Evolutionary conservation across 1,140 invertebrate species (phyloP), one percentile per base, ranked within the genome.

Genomic region (Musca domestica): DNA sequence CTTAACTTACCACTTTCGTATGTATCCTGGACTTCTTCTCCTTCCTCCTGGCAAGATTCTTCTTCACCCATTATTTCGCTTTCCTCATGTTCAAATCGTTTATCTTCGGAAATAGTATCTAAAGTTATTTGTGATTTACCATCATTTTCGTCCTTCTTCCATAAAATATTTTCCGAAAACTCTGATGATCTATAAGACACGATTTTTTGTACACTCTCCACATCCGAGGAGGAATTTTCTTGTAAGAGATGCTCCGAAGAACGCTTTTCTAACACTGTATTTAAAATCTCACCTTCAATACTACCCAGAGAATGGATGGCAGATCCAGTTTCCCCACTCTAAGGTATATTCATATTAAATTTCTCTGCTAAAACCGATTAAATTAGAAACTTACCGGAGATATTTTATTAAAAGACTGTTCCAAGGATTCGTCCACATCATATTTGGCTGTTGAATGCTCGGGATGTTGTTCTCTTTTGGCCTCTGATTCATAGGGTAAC

Each of bases 391-490:
- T 64, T 47, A 47, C 61, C 2, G 10, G 20, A 64, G 46, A 46
- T 46, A 0, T 3, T 30, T 30, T 30, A 30, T 30, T 30, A 22
- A 6, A 15, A 17, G 9, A 9, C 10, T 0, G 9, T 48, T n/a
- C 19, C 6, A 4, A 14, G 2, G 15, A 9, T 0, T 66, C 27
- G 22, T 63, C 67, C 52, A 23, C 49, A 51, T 56, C 68, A 23
- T 58, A 34, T 69, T 27, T 66, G 2, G 68, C 68, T 10, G 68
- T 69, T 14, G 68, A 69, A 17, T 34, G 34, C 49, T 66, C 64
- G 1, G 68, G 68, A 30, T 48, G 68, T 27, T 69, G 48, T 58
- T 69, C 68, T 27, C 68, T 52, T 23, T 66, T 61, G 4, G 34
- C 19, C 48, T 69, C 68, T 2, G 10, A 23, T 66, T 69, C 51